Evolutionary conservation across 2,888 invertebrate genomes (phyloP).

Genomic region (Agrotis ipsilon): DNA sequence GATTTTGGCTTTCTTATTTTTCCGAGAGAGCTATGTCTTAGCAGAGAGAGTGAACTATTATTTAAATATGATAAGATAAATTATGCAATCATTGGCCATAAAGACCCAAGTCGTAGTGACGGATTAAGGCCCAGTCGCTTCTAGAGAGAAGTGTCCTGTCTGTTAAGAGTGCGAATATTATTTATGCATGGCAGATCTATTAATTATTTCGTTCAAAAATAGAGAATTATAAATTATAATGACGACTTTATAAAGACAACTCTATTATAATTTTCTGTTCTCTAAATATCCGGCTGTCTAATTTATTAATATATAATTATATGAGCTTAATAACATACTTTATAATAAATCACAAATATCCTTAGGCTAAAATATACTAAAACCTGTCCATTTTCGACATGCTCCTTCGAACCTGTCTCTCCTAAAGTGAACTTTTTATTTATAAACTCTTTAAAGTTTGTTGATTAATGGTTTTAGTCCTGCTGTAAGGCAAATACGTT

Average conservation of each 20-base stretch:
- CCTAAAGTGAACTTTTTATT: constrained; percentile 58
- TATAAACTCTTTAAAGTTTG: constrained; percentile 57
- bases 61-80: background rate
- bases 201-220: background rate
- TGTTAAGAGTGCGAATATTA: background rate
- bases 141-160: background rate
- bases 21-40: background rate
- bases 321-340: constrained; percentile 24
- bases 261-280: constrained; percentile 11
- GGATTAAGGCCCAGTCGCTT: background rate
- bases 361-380: constrained; percentile 47
- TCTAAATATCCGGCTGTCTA: constrained; percentile 26
- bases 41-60: background rate
- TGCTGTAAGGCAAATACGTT: constrained; percentile 62
- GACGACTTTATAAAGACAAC: constrained; percentile 16
- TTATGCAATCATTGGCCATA: background rate
- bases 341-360: constrained; percentile 52
- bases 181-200: background rate
- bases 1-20: too few relatives aligned
- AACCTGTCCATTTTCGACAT: constrained; percentile 35
- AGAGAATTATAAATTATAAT: constrained; percentile 10
- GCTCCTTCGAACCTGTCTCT: constrained; percentile 51
- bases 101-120: background rate
- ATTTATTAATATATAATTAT: constrained; percentile 51
- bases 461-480: constrained; percentile 67